A percentile compares a stretch with the other conserved stretches of the same genome.
Evolutionary conservation across 2,888 invertebrate species (phyloP).

Genomic region (Volucella bombylans): DNA sequence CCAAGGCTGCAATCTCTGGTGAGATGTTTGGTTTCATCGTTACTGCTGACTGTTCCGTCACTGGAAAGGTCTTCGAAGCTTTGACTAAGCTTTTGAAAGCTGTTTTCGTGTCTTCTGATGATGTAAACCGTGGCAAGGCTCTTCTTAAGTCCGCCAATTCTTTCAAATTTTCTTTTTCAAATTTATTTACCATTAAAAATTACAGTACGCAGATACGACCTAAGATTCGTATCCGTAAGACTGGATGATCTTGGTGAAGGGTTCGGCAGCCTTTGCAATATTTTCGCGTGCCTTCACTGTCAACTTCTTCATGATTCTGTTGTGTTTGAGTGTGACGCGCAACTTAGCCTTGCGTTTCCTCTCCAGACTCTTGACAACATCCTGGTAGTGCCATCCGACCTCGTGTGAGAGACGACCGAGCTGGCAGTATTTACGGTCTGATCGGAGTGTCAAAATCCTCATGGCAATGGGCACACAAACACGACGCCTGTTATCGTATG

Average conservation of each 20-base stretch:
- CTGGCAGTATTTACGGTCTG: slow-evolving; percentile 97
- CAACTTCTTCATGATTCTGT: slow-evolving; percentile 88
- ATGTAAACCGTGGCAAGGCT: slow-evolving; percentile 90
- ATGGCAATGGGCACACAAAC: slow-evolving; percentile 98
- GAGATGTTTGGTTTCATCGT: slow-evolving; percentile 93
- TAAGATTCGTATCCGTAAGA: slow-evolving; percentile 90
- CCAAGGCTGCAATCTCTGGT: slow-evolving; percentile 84
- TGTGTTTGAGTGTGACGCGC: slow-evolving; percentile 81
- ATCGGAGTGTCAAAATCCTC: slow-evolving; percentile 95
- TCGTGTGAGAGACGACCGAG: slow-evolving; percentile 98
- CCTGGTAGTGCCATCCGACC: slow-evolving; percentile 99
- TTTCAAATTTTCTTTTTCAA: slow-evolving; percentile 37
- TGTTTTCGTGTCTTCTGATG: slow-evolving; percentile 85
- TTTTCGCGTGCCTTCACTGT: slow-evolving; percentile 92
- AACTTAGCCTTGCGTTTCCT: slow-evolving; percentile 95
- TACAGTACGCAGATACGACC: slow-evolving; percentile 75
- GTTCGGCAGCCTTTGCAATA: slow-evolving; percentile 90
- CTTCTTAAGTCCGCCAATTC: slow-evolving; percentile 88
- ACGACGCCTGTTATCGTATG: slow-evolving; percentile 96
- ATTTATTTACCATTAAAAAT: slow-evolving; percentile 71
- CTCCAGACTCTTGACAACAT: slow-evolving; percentile 97
- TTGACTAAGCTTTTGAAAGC: slow-evolving; percentile 85
- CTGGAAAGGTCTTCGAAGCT: slow-evolving; percentile 86
- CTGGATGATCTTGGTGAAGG: slow-evolving; percentile 93
- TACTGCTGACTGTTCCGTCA: slow-evolving; percentile 86